Evolutionary conservation across 2,888 invertebrate species (phyloP).

Genomic region (Erebia aethiops): DNA sequence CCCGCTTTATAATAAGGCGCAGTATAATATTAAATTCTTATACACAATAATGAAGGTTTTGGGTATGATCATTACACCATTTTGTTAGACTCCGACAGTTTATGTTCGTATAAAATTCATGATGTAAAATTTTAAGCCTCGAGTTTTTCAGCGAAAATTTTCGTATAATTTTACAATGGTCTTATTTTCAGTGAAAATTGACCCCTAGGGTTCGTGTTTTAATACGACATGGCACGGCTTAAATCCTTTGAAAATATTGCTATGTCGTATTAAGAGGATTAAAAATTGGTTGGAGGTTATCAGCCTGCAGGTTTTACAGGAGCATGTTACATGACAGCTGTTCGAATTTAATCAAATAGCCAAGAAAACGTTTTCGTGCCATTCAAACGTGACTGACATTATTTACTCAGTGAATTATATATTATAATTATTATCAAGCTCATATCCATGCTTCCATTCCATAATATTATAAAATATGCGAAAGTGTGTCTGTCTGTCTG

Average conservation of each 20-base stretch:
- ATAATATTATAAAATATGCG: too few relatives aligned
- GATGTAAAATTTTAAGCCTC: conserved; percentile 23
- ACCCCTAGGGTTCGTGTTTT: conserved; percentile 27
- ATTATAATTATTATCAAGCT: too few relatives aligned
- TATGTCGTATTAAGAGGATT: conserved; percentile 7
- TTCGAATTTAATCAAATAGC: too few relatives aligned
- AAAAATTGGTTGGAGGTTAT: not conserved
- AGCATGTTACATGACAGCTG: too few relatives aligned
- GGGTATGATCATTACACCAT: not conserved
- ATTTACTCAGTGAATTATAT: too few relatives aligned
- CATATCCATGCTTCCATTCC: too few relatives aligned
- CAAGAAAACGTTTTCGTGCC: too few relatives aligned
- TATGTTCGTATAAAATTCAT: conserved; percentile 27
- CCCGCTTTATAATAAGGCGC: not conserved
- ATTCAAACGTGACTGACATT: too few relatives aligned
- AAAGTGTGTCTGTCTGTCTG: too few relatives aligned
- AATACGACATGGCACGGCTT: conserved; percentile 24
- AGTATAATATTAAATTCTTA: not conserved
- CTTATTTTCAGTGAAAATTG: conserved; percentile 25
- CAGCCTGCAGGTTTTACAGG: too few relatives aligned
- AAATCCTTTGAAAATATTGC: conserved; percentile 29
- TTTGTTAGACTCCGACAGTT: conserved; percentile 17
- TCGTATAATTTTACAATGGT: conserved; percentile 25
- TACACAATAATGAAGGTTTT: not conserved
- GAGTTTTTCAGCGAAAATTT: conserved; percentile 27